phyloP scores from a whole-genome alignment of 2,113 vertebrate genomes.

The Bujurquina vittata region DNA sequence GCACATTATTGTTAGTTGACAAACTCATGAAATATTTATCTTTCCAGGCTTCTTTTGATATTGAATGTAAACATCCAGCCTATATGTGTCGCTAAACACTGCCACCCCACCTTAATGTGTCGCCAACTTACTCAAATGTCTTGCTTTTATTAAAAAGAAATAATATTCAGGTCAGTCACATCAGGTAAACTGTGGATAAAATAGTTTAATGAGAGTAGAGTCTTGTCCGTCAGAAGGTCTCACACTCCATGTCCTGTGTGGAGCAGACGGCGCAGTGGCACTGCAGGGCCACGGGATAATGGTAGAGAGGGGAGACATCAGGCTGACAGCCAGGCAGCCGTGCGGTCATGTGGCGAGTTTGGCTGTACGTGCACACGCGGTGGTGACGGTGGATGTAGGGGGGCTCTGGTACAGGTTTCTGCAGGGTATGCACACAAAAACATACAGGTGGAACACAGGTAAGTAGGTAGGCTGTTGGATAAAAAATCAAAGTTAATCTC shows the following conservation, averaged over 20 bases:
- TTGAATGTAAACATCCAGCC: neutral
- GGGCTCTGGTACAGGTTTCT: conserved; percentile 76
- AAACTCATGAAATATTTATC: neutral
- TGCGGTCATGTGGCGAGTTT: conserved; percentile 64
- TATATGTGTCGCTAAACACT: neutral
- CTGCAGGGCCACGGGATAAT: conserved; percentile 78
- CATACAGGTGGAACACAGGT: neutral
- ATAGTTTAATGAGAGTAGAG: neutral
- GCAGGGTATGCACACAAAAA: neutral
- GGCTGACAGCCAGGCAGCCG: conserved; percentile 77
- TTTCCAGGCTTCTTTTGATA: neutral
- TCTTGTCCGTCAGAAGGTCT: conserved; percentile 71
- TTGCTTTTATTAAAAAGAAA: no score
- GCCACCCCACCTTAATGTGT: neutral
- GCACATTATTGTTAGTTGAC: neutral
- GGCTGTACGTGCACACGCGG: conserved; percentile 78
- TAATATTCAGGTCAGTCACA: neutral
- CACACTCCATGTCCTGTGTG: conserved; percentile 79
- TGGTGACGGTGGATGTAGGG: conserved; percentile 79
- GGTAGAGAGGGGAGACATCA: conserved; percentile 74
- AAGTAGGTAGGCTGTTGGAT: neutral
- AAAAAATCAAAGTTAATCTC: neutral
- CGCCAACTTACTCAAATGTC: neutral
- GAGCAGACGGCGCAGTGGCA: conserved; percentile 79
- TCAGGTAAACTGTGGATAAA: neutral